phyloP scores from a whole-genome alignment of 2,797 vertebrate species.

The Acanthiza pusilla region DNA sequence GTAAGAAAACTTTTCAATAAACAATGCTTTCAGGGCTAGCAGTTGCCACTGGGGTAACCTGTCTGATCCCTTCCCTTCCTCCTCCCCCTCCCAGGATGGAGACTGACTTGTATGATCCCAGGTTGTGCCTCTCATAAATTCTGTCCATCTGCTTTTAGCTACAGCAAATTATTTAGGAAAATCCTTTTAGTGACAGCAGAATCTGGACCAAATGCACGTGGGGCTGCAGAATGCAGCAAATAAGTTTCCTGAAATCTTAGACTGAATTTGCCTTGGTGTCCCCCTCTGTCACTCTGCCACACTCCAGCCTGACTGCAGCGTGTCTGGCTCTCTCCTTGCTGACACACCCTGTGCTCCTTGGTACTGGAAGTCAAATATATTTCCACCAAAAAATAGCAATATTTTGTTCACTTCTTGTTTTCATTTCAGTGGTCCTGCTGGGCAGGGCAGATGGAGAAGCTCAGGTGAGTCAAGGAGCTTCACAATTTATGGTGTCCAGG shows the following conservation, averaged over 20 bases:
- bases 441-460: not conserved
- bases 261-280: not conserved
- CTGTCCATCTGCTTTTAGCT: not conserved
- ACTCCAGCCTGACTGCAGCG: not conserved
- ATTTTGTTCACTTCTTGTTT: not conserved
- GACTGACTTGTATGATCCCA: not conserved
- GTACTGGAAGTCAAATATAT: not conserved
- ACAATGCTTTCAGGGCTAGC: not conserved
- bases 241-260: not conserved
- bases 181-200: not conserved
- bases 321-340: not conserved
- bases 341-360: not conserved
- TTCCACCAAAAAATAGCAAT: not conserved
- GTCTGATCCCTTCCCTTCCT: not conserved
- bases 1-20: not conserved
- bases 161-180: not conserved
- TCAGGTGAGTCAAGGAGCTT: not conserved
- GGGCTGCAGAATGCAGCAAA: not conserved
- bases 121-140: not conserved
- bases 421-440: not conserved
- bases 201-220: not conserved
- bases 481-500: not conserved
- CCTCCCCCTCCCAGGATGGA: not conserved
- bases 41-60: not conserved
- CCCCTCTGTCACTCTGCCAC: not conserved